These are phyloP conservation scores for Pogonomyrmex californicus DNA, from an alignment of 1,140 invertebrate genomes.

Conservation along the genomic window DNA sequence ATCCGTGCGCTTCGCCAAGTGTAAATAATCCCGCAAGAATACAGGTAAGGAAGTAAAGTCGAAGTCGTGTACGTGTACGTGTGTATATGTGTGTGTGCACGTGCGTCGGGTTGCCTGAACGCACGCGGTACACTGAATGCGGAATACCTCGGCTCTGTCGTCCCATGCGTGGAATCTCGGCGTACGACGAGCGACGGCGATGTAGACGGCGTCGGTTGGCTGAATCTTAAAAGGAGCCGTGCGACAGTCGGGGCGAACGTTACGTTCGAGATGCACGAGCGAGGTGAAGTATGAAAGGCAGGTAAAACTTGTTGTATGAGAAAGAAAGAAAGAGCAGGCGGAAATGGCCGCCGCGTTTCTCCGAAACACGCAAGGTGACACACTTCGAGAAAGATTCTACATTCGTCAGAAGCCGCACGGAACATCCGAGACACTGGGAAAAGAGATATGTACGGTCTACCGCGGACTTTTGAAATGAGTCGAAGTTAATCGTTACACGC, in stretches of 20 bases:
- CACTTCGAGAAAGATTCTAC: neutral
- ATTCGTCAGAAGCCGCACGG: neutral
- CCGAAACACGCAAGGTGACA: neutral
- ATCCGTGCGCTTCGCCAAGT: conserved; percentile 47
- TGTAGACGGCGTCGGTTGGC: neutral
- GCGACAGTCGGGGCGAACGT: neutral
- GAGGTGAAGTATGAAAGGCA: neutral
- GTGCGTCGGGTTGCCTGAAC: neutral
- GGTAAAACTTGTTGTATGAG: neutral
- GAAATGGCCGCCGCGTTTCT: neutral
- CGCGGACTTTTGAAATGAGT: neutral
- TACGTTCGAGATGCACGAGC: neutral
- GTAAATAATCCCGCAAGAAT: conserved; percentile 58
- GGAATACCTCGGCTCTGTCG: conserved; percentile 20
- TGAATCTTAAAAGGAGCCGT: conserved; percentile 26
- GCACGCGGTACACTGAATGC: neutral
- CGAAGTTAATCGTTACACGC: neutral
- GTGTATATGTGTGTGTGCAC: neutral
- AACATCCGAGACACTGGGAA: neutral
- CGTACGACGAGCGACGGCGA: conserved; percentile 1
- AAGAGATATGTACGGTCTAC: conserved; percentile 16
- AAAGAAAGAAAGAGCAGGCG: neutral
- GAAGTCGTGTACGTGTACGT: neutral
- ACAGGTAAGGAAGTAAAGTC: conserved; percentile 32
- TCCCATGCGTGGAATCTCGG: conserved; percentile 12